A percentile compares a stretch with the other conserved stretches of the same genome.
Conservation (phyloP, 2,797 vertebrate genomes). For the Sebastes diploproa region DNA sequence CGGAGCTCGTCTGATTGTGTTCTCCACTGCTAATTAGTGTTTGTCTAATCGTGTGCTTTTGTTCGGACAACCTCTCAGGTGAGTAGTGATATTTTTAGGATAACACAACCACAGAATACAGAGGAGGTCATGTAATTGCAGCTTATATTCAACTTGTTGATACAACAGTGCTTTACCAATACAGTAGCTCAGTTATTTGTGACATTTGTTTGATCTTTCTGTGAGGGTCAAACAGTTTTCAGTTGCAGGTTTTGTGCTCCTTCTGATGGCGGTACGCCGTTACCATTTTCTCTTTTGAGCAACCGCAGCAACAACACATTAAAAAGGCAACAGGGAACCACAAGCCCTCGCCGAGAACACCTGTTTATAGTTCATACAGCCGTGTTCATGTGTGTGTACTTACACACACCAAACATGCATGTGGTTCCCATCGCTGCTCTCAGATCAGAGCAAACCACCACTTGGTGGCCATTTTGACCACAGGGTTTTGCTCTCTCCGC, state of each 20-base stretch:
- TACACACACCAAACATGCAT: conserved; percentile 8
- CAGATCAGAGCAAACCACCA: conserved; percentile 21
- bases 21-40: not conserved
- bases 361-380: conserved; percentile 23
- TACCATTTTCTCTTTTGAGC: not conserved
- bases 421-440: not conserved
- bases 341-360: not conserved
- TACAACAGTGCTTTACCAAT: not conserved
- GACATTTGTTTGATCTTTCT: not conserved
- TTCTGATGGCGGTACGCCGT: not conserved
- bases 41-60: not conserved
- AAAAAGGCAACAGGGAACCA: not conserved
- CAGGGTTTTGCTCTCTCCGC: conserved; percentile 1
- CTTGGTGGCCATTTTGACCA: conserved; percentile 27
- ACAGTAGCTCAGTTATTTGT: not conserved
- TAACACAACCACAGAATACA: not conserved
- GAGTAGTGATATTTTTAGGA: not conserved
- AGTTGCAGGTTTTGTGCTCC: not conserved
- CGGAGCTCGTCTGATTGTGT: not conserved
- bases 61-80: not conserved
- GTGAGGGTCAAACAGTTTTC: not conserved
- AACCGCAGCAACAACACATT: not conserved
- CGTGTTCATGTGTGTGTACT: conserved; percentile 16
- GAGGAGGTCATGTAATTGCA: not conserved
- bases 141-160: not conserved